Percentiles rank a stretch among this genome's conserved stretches.
These are phyloP conservation scores for Cladopsammia gracilis DNA, from an alignment of 64 coral and sea anemone species.

Conservation along the genomic window DNA sequence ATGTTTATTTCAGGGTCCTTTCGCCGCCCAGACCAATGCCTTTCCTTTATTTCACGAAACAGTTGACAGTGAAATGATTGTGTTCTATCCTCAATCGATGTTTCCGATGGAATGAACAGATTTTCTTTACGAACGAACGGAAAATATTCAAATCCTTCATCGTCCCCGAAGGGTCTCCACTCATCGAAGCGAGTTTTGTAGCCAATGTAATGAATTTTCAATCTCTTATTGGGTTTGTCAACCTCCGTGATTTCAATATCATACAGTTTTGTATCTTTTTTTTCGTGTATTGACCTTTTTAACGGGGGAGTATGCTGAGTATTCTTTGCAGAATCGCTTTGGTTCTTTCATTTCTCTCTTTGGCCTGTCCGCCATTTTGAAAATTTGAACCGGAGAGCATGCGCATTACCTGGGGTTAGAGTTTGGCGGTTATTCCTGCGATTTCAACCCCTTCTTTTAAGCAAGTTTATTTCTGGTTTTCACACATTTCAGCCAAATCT, in stretches of 20 bases:
- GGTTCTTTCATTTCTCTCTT: slow-evolving; percentile 35
- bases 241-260: slow-evolving; percentile 71
- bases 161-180: slow-evolving; percentile 40
- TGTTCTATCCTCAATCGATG: slow-evolving; percentile 22
- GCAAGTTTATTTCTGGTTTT: no score
- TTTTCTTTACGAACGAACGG: slow-evolving; percentile 43
- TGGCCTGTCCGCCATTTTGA: slow-evolving; percentile 56
- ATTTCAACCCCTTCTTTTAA: no score
- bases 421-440: no score
- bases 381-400: not conserved
- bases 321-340: slow-evolving; percentile 47
- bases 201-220: slow-evolving; percentile 79
- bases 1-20: slow-evolving; percentile 56
- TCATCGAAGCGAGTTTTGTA: slow-evolving; percentile 57
- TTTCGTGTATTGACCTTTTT: slow-evolving; percentile 16
- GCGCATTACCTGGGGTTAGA: slow-evolving; percentile 26
- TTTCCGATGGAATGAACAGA: slow-evolving; percentile 4
- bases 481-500: no score
- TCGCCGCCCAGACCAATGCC: slow-evolving; percentile 50
- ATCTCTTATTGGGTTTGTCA: slow-evolving; percentile 36
- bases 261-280: slow-evolving; percentile 67
- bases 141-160: slow-evolving; percentile 22
- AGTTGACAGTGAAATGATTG: slow-evolving; percentile 47
- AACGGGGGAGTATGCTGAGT: not conserved
- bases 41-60: slow-evolving; percentile 72